Conservation (phyloP, 2,888 invertebrate species). For the Gerris lacustris region DNA sequence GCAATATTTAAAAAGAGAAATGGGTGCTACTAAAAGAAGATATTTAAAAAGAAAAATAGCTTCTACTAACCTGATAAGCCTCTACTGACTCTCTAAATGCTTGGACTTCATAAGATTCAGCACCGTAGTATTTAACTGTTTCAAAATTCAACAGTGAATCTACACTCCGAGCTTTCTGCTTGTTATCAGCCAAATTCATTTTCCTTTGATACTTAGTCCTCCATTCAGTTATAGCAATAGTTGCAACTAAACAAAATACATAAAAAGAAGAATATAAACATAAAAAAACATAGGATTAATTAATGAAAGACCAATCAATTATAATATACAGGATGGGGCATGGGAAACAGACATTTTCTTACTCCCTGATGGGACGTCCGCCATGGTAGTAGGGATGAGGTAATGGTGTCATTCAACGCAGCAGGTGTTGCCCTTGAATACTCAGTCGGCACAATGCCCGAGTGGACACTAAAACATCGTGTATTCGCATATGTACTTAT, state of each 20-base stretch:
- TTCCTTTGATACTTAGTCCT: conserved; percentile 85
- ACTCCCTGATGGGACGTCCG: too few relatives aligned
- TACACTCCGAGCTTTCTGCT: conserved; percentile 77
- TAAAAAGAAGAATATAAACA: background rate
- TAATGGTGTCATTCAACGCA: too few relatives aligned
- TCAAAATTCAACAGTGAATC: conserved; percentile 96
- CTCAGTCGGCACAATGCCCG: too few relatives aligned
- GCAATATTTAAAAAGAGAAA: too few relatives aligned
- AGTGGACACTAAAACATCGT: too few relatives aligned
- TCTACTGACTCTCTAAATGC: conserved; percentile 73
- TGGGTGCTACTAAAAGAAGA: too few relatives aligned
- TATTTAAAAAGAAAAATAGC: background rate
- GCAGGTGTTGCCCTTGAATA: too few relatives aligned
- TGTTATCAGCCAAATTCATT: conserved; percentile 92
- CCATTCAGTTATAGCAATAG: conserved; percentile 92
- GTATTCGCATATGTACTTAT: too few relatives aligned
- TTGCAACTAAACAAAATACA: conserved; percentile 53
- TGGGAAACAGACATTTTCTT: too few relatives aligned
- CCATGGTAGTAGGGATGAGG: too few relatives aligned
- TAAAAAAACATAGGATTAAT: conserved; percentile 14
- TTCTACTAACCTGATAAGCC: conserved; percentile 50
- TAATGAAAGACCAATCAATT: background rate
- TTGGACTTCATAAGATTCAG: conserved; percentile 80
- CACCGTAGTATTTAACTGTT: conserved; percentile 96
- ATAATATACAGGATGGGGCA: background rate